Conservation (phyloP, 2,888 invertebrate genomes). For the Cenopis cana region DNA sequence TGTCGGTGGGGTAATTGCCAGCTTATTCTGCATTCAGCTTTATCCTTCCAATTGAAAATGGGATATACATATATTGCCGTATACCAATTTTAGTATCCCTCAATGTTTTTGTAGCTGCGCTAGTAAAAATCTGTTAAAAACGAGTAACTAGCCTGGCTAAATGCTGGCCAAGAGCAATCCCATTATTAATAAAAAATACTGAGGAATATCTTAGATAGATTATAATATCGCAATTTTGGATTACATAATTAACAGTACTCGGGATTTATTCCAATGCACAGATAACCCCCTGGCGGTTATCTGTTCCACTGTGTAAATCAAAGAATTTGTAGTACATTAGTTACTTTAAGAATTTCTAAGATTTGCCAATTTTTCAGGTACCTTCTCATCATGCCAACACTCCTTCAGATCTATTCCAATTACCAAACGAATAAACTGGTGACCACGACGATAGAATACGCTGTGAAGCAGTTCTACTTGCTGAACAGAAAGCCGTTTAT, state of each 20-base stretch:
- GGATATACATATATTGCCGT: no score
- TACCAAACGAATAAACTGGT: conserved; percentile 98
- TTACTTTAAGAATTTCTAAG: no score
- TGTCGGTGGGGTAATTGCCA: no score
- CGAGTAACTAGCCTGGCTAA: no score
- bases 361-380: conserved; percentile 85
- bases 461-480: conserved; percentile 99
- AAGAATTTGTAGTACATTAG: no score
- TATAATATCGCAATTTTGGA: neutral
- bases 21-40: no score
- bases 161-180: no score
- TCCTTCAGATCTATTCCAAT: conserved; percentile 98
- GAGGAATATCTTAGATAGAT: neutral
- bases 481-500: conserved; percentile 99
- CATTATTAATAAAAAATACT: no score
- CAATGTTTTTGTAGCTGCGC: neutral
- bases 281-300: no score
- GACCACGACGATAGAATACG: conserved; percentile 98
- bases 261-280: neutral
- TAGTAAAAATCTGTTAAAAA: neutral
- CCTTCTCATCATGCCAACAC: conserved; percentile 98
- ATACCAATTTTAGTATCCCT: no score
- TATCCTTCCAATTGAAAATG: no score
- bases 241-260: neutral
- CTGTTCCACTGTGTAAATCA: no score